Evolutionary conservation across 2,888 invertebrate species (phyloP), one percentile per base, ranked within the genome.

Genomic region (Coenonympha glycerion): DNA sequence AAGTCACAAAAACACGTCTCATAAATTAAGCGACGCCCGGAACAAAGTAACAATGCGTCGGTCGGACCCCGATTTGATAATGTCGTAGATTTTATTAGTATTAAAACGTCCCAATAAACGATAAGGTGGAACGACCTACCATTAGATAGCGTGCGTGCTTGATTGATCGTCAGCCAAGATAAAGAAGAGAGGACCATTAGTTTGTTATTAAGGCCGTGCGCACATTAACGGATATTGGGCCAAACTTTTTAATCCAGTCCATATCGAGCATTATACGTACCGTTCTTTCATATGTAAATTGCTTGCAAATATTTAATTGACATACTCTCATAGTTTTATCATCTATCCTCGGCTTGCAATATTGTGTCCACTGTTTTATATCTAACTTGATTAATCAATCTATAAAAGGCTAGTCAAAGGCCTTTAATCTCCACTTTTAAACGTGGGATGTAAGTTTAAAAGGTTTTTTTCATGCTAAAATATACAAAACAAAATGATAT

Each of bases 141-240:
- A 69, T 72, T 71, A 69, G 71, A 77, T 73, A 70, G 66, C 62
- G 61, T 61, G 61, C 48, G 58, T 59, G 52, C 58, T 66, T 71
- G 76, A 82, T 79, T 72, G 79, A 84, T 83, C 68, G 66, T 69
- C 60, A 68, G 65, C 63, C 62, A 62, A 74, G 81, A 82, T 81
- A 82, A 76, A 69, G 62, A 59, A 58, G 64, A 69, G 66, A 65
- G 66, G 63, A 65, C 68, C 76, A 82, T 84, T 79, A 79, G 80
- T 84, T 79, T 75, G 68, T 74, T 79, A 78, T 79, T 79, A 76
- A 77, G 24, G 46, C 19, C 34, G 24, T 34, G 22, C 34, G 11
- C 45, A 34, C 45, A 44, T 30, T 31, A 30, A 13, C 44, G 19
- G 18, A n/a, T 26, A 41, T n/a, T 9, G n/a, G 26, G 18, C 19